phyloP scores from a whole-genome alignment of 2,797 vertebrate species.

The Linurgus olivaceus region DNA sequence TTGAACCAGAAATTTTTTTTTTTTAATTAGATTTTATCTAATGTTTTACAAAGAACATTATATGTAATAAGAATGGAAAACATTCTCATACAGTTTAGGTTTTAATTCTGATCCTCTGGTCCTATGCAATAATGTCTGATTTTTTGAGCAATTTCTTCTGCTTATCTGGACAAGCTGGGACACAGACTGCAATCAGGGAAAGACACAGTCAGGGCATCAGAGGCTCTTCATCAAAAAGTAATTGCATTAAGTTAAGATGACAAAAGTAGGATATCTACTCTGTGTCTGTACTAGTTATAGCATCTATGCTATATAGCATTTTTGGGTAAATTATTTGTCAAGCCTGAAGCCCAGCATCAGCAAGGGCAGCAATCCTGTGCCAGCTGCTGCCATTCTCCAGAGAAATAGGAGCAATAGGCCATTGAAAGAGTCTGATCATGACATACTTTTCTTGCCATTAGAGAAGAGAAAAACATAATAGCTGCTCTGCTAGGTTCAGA shows the following conservation, averaged over 20 bases:
- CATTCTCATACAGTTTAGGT: neutral
- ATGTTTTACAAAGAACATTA: neutral
- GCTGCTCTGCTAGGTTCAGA: neutral
- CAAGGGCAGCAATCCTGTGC: neutral
- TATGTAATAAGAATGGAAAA: neutral
- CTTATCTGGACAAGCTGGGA: neutral
- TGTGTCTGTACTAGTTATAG: neutral
- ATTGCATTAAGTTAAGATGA: neutral
- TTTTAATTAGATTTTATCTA: neutral
- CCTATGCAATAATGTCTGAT: neutral
- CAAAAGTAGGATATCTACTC: neutral
- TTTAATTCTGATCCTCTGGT: neutral
- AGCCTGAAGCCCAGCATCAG: neutral
- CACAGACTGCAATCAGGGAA: neutral
- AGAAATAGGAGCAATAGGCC: slow-evolving; percentile 16
- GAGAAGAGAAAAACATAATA: neutral
- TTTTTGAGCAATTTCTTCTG: neutral
- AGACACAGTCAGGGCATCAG: neutral
- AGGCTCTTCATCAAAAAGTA: neutral
- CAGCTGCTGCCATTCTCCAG: neutral
- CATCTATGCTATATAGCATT: neutral
- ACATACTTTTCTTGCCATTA: neutral
- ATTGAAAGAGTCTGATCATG: neutral
- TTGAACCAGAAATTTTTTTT: neutral
- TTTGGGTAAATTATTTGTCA: neutral